These are phyloP conservation scores for Xiphorhynchus elegans DNA, from an alignment of 2,113 vertebrate species.

Conservation along the genomic window DNA sequence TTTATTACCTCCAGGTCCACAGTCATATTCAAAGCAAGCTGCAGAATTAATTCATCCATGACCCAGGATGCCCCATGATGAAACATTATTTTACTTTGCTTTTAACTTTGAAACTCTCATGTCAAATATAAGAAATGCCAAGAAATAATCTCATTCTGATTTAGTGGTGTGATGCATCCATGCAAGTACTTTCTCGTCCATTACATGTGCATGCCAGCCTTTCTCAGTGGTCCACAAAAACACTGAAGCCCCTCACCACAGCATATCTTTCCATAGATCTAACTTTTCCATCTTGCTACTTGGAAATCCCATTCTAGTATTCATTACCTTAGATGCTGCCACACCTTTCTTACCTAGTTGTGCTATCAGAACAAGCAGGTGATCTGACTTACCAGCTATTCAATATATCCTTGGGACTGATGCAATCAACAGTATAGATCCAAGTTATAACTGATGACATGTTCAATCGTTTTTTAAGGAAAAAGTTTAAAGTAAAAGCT, in stretches of 20 bases:
- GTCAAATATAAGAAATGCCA: neutral
- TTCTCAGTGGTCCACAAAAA: neutral
- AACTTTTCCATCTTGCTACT: neutral
- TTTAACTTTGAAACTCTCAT: neutral
- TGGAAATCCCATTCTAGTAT: neutral
- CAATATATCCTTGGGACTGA: neutral
- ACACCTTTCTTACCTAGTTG: neutral
- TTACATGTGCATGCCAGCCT: neutral
- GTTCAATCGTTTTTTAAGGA: neutral
- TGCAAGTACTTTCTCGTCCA: neutral
- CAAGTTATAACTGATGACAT: neutral
- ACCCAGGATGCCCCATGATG: neutral
- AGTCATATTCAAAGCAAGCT: neutral
- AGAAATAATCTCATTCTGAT: neutral
- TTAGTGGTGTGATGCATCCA: neutral
- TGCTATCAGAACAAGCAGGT: neutral
- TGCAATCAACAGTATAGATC: neutral
- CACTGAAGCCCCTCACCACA: neutral
- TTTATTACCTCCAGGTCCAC: neutral
- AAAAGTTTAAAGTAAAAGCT: neutral
- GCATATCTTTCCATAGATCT: neutral
- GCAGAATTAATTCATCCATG: neutral
- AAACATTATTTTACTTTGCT: neutral
- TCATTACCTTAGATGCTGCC: neutral
- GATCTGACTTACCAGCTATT: neutral